Base-by-base conservation (phyloP, 2,113 vertebrate genomes). In the Proterorhinus semilunaris region DNA sequence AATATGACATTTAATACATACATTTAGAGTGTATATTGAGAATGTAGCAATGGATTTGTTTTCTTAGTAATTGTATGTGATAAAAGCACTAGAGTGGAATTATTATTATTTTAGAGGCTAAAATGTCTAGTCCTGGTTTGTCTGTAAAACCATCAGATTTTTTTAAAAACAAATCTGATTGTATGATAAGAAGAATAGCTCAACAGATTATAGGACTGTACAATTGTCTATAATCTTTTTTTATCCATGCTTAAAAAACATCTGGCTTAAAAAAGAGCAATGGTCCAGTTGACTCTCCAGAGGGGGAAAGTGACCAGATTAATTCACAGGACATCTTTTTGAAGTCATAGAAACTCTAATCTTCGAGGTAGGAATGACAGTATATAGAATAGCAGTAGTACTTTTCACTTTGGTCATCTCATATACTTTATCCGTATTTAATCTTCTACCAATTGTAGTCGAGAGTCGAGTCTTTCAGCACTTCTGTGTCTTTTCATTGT, bases 291-390 rank as follows among this genome's bases (percentile, higher is more conserved):
- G 27, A 57, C 21, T 89, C 83, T 76, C 76, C 66, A 72, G 11
- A 66, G 70, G 45, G 84, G 83, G 74, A 46, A 76, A 75, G 68
- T 81, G 74, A 84, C 82, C 57, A 53, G 57, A 21, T 51, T 64
- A n/a, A n/a, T 78, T 80, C 68, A 70, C 21, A 46, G 45, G 63
- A 52, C 66, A 15, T 8, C 7, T 16, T 16, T 55, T 10, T 7
- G 54, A 10, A 58, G 27, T 42, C 3, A 11, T 21, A 15, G 27
- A 11, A 2, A 1, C 80, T 68, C 68, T 65, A 53, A 36, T 36
- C 71, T 79, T 43, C 15, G 64, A 58, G 48, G 16, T 45, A 43
- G 44, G 63, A 45, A 68, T 36, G 3, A 36, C 27, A 36, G 27
- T 36, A 48, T 69, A 7, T 7, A 8, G 10, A 8, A 8, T 47